Evolutionary conservation across 2,797 vertebrate species (phyloP), one percentile per base, ranked within the genome.

Genomic region (Galagoides demidoff): DNA sequence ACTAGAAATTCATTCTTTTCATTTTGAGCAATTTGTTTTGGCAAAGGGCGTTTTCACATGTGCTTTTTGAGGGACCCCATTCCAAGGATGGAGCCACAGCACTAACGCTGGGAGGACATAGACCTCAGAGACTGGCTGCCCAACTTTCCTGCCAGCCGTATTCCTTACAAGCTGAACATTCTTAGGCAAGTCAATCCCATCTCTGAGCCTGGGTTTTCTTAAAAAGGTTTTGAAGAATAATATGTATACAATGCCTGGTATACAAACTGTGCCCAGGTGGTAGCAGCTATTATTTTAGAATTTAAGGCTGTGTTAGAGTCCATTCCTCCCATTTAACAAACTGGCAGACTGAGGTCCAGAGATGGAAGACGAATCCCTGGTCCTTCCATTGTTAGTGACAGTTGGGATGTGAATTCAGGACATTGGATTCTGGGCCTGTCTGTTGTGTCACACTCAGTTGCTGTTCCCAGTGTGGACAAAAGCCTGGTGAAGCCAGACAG

Each of bases 161-260:
- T 12, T 16, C 22, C 31, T n/a, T 14, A 34, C 0, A 2, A 71
- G 22, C 89, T 1, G 0, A 23, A 11, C 29, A 7, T 82, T 16
- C 43, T 63, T 52, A 55, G 20, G 43, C 17, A 27, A 37, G 31
- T 14, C 25, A 22, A 14, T 19, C 29, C 22, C 29, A 31, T 70
- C 37, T 31, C 7, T 7, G 37, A 52, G 43, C 16, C 29, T 9
- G 11, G 78, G 31, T 78, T 52, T 74, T 34, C 49, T 52, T 20
- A 10, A 2, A 14, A 8, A 43, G 2, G 10, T 64, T 68, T 68
- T 37, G 23, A 34, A 39, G 45, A 92, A 45, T 39, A 9, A 2
- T 27, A n/a, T 0, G 11, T 31, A 4, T 14, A 1, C 27, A 3
- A 9, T 14, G 9, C 52, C 17, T 23, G 34, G 37, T 9, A 22